Percentiles rank a stretch among this genome's conserved stretches.
Conservation (phyloP, 1,140 invertebrate species). For the Drosophila auraria region DNA sequence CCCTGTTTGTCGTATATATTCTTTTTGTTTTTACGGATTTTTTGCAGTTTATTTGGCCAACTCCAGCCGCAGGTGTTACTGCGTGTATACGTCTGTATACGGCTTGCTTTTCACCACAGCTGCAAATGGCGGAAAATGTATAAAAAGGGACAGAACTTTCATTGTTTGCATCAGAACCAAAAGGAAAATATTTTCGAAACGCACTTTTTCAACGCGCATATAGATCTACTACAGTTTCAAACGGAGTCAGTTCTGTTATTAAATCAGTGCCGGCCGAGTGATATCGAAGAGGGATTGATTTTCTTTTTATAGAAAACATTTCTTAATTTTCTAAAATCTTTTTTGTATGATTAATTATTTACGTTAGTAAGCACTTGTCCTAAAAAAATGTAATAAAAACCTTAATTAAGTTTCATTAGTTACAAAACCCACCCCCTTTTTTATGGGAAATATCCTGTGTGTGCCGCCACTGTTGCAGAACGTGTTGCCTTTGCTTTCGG, state of each 20-base stretch:
- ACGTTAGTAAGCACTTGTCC: no score
- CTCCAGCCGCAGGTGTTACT: slow-evolving; percentile 48
- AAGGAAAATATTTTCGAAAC: slow-evolving; percentile 47
- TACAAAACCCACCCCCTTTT: slow-evolving; percentile 1
- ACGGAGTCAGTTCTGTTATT: slow-evolving; percentile 28
- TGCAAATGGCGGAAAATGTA: slow-evolving; percentile 71
- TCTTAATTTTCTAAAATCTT: background rate
- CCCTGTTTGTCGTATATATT: slow-evolving; percentile 51
- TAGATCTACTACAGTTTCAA: slow-evolving; percentile 50
- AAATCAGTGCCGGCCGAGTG: background rate
- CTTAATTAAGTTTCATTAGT: background rate
- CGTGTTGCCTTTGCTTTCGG: slow-evolving; percentile 44
- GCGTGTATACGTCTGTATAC: slow-evolving; percentile 7
- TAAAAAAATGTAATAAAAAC: no score
- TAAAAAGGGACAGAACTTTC: slow-evolving; percentile 34
- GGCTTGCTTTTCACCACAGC: slow-evolving; percentile 57
- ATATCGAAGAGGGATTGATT: background rate
- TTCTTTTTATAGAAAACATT: background rate
- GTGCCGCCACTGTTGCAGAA: slow-evolving; percentile 5
- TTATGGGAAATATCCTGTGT: slow-evolving; percentile 5
- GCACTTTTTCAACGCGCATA: slow-evolving; percentile 40
- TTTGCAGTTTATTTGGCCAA: slow-evolving; percentile 21
- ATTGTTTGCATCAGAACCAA: slow-evolving; percentile 52
- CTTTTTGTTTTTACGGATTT: slow-evolving; percentile 13
- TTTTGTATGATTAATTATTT: no score